Evolutionary conservation across 2,113 vertebrate species (phyloP).

Genomic region (Aegotheles bennettii): DNA sequence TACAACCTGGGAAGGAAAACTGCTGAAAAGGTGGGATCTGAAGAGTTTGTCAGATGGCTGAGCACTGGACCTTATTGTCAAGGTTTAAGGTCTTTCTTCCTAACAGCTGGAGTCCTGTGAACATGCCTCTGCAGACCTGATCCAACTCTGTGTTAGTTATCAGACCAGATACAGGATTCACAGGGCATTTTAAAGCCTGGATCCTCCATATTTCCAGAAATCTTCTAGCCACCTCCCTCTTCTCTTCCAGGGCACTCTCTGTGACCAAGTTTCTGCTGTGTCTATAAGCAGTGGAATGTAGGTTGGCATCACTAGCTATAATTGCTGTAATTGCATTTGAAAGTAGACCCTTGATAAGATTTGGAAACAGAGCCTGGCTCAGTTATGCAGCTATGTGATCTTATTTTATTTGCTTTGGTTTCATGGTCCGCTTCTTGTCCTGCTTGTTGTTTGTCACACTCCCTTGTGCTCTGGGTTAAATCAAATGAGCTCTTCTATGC

Average conservation of each 20-base stretch:
- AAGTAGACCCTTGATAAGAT: neutral
- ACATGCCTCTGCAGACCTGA: neutral
- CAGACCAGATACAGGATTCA: neutral
- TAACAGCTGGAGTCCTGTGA: neutral
- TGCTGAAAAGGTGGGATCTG: neutral
- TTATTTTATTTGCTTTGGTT: constrained; percentile 2
- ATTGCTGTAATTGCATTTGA: neutral
- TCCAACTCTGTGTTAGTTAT: neutral
- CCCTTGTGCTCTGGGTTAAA: neutral
- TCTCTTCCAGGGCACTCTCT: neutral
- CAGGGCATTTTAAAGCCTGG: neutral
- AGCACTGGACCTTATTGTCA: neutral
- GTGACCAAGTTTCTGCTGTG: neutral
- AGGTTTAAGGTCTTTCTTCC: neutral
- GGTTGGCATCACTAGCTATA: neutral
- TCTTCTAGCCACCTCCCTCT: neutral
- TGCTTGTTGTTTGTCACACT: neutral
- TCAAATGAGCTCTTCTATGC: neutral
- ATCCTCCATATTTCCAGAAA: neutral
- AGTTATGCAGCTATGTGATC: neutral
- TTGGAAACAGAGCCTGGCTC: neutral
- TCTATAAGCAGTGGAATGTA: neutral
- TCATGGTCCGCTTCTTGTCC: constrained; percentile 12
- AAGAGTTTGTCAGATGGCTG: neutral
- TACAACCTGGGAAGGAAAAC: neutral